Evolutionary conservation across 1,140 invertebrate species (phyloP), one percentile per base, ranked within the genome.

Genomic region (Wiebesia pumilae): DNA sequence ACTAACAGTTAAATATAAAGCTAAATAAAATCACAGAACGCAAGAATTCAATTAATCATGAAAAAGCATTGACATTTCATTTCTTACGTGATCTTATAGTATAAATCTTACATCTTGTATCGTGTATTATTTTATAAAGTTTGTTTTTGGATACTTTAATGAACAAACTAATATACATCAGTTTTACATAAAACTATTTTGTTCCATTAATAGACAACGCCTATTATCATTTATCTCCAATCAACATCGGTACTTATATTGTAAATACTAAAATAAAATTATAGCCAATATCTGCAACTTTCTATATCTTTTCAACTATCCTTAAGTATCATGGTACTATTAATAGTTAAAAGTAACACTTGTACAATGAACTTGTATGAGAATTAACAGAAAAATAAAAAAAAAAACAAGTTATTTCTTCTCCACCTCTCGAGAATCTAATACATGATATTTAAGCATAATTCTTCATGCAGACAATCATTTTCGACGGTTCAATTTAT

Each of bases 341-440:
- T 27, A 62, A 62, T 27, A 62, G 14, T 27, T 54, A 54, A 14
- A 54, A 16, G 24, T 14, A 62, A 27, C 14, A 62, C 24, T 27
- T 27, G 65, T 69, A 10, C 1, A 33, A n/a, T 33, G 33, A 33
- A 69, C 21, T 1, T 16, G 9, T 16, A 30, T 21, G 47, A 77
- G 10, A 27, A 51, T 33, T 62, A 35, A 80, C 47, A 82, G 75
- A 83, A 58, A 62, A 75, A 84, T 69, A 83, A 81, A 43, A 82
- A 40, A 75, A 79, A 69, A 87, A 83, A 82, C 27, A 78, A 58
- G 21, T 27, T 21, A 35, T 69, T 69, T 33, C 51, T 16, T 54
- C 19, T 54, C 19, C 3, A 30, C 10, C 21, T 3, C 30, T 69
- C 19, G 65, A 69, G 3, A 69, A 30, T 69, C 9, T n/a, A 75